Evolutionary conservation across 2,797 vertebrate species (phyloP).

Genomic region (Chiroxiphia lanceolata): DNA sequence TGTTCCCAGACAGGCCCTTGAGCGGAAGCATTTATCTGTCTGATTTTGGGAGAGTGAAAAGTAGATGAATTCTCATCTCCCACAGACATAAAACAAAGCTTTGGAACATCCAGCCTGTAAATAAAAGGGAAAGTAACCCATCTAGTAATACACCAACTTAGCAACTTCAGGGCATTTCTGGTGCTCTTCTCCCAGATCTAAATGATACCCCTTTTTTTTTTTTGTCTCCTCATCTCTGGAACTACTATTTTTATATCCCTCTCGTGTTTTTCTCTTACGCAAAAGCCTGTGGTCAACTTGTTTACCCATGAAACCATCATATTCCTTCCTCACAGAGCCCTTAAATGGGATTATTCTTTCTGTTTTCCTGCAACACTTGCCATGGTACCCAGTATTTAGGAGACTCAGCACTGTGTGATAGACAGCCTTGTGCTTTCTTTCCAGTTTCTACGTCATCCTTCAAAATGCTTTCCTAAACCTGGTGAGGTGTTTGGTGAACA

Average conservation of each 20-base stretch:
- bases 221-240: not conserved
- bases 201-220: not conserved
- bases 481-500: not conserved
- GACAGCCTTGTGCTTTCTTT: constrained; percentile 1
- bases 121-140: not conserved
- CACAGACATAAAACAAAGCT: not conserved
- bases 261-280: not conserved
- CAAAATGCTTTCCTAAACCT: not conserved
- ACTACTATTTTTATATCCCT: not conserved
- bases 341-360: constrained; percentile 13
- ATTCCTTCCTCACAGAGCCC: not conserved
- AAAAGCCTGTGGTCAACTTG: constrained; percentile 46
- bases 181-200: not conserved
- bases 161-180: not conserved
- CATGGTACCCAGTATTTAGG: not conserved
- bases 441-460: not conserved
- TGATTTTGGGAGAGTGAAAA: not conserved
- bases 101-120: not conserved
- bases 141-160: not conserved
- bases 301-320: constrained; percentile 6
- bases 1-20: constrained; percentile 13
- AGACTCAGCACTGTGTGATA: not conserved
- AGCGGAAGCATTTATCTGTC: constrained; percentile 31
- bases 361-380: constrained; percentile 1
- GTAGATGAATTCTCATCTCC: not conserved